Evolutionary conservation across 2,113 vertebrate species (phyloP), one percentile per base, ranked within the genome.

Genomic region (Echinops telfairi): DNA sequence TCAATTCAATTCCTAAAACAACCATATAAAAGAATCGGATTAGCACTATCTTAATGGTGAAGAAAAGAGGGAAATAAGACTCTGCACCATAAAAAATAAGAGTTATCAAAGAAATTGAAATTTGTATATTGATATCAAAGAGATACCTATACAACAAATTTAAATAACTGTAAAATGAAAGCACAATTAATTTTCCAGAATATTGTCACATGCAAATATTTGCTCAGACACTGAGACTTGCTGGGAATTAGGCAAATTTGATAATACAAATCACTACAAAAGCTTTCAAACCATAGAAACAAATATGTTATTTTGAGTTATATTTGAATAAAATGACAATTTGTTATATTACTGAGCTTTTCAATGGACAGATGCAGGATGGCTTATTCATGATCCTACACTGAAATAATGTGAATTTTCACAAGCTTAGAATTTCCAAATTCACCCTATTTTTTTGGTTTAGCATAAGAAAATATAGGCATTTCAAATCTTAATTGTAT

Each of bases 251-350:
- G 29, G n/a, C 66, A 90, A 86, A 86, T 66, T n/a, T 79, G 20
- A 86, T 87, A 60, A 83, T 89, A 87, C 25, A 89, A 89, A 75
- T 92, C 71, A 75, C 66, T 29, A 81, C 3, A 76, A 84, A 9
- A 12, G 70, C 25, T 64, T 91, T 22, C 7, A 60, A 53, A 60
- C 3, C 33, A 89, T 86, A 68, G 73, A 79, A 95, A 20, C 2
- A 47, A 47, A 29, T 92, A 83, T 27, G n/a, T 92, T 95, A 66
- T 83, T 90, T 94, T 84, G 86, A 93, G 84, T 68, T 53, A 15
- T 70, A 87, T 89, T 73, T 82, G 53, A 95, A 91, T 92, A 94
- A 91, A 95, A 94, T 89, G 73, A 20, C 62, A 89, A 95, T 66
- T 66, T 66, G 16, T 92, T 90, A 6, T 83, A 68, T 76, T 80